phyloP scores from a whole-genome alignment of 2,888 invertebrate genomes.

The Electrophaes corylata region DNA sequence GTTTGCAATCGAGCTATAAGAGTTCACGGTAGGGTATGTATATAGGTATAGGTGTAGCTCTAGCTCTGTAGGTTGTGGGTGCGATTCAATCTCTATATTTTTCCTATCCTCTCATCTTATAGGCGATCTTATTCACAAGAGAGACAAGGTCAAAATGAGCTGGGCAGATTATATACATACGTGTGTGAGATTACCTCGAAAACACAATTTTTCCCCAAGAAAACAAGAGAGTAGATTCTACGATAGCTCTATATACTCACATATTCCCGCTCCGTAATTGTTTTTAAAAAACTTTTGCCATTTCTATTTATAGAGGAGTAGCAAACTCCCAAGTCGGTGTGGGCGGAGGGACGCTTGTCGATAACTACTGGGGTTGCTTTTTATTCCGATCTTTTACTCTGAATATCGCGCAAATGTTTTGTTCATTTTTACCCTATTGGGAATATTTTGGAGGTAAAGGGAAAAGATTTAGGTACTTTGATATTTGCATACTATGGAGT shows the following conservation, averaged over 20 bases:
- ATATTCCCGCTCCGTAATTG: slow-evolving; percentile 2
- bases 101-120: no score
- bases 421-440: slow-evolving; percentile 17
- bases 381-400: slow-evolving; percentile 14
- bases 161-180: no score
- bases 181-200: background rate
- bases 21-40: no score
- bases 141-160: no score
- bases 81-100: no score
- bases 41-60: no score
- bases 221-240: background rate
- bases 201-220: background rate
- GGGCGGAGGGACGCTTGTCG: slow-evolving; percentile 20
- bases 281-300: slow-evolving; percentile 13
- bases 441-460: background rate
- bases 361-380: slow-evolving; percentile 16
- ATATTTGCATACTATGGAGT: background rate
- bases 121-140: no score
- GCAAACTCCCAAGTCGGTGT: slow-evolving; percentile 12
- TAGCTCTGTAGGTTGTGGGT: no score
- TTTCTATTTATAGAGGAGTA: slow-evolving; percentile 27
- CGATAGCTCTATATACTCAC: background rate
- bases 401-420: slow-evolving; percentile 7
- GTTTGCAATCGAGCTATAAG: no score
- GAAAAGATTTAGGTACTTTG: slow-evolving; percentile 4